phyloP scores from a whole-genome alignment of 2,797 vertebrate genomes.

The Taeniopygia guttata region DNA sequence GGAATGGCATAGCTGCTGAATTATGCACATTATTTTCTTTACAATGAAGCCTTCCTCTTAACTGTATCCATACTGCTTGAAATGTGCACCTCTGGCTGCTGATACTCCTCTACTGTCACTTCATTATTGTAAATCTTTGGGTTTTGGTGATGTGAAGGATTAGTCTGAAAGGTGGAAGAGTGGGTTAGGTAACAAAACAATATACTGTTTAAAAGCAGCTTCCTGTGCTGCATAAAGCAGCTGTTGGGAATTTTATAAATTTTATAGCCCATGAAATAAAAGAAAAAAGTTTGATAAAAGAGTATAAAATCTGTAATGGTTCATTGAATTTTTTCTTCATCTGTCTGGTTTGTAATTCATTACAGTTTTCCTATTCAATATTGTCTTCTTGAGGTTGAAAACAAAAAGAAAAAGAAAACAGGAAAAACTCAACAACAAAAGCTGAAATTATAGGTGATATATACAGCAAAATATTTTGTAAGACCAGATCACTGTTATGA shows the following conservation, averaged over 20 bases:
- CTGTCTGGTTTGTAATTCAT: background rate
- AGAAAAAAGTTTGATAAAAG: background rate
- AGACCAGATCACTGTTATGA: background rate
- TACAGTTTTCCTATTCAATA: slow-evolving; percentile 15
- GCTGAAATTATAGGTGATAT: slow-evolving; percentile 3
- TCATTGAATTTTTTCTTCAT: background rate
- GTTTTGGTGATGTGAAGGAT: background rate
- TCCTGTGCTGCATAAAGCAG: background rate
- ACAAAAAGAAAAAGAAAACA: background rate
- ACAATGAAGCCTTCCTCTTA: background rate
- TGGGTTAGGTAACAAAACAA: background rate
- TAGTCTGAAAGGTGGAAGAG: background rate
- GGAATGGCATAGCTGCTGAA: slow-evolving; percentile 52
- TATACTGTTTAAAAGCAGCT: background rate
- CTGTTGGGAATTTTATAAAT: background rate
- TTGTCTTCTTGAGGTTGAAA: slow-evolving; percentile 19
- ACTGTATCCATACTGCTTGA: background rate
- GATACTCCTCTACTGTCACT: background rate
- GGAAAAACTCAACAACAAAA: background rate
- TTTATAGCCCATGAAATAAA: slow-evolving; percentile 6
- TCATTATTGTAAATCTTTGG: background rate
- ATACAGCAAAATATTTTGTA: background rate
- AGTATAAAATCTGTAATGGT: background rate
- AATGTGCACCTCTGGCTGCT: background rate
- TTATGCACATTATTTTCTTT: slow-evolving; percentile 59